Evolutionary conservation across 2,888 invertebrate species (phyloP).

Genomic region (Metalampra italica): DNA sequence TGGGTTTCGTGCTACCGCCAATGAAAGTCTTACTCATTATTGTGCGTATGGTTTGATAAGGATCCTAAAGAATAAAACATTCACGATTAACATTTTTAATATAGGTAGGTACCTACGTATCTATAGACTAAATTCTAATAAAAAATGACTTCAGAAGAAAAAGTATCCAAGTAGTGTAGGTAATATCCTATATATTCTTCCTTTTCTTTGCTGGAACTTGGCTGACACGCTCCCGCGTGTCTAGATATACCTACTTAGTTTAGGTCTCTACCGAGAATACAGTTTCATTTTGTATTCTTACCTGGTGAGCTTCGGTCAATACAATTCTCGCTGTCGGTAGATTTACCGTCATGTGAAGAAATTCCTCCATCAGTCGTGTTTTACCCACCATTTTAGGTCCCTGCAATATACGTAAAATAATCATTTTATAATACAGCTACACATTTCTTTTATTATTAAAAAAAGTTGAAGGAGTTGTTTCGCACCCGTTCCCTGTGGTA

Average conservation of each 20-base stretch:
- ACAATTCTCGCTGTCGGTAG: conserved; percentile 31
- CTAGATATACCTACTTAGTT: too few relatives aligned
- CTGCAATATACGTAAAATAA: conserved; percentile 39
- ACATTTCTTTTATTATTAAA: too few relatives aligned
- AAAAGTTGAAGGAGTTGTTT: too few relatives aligned
- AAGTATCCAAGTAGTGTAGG: too few relatives aligned
- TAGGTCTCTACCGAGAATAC: too few relatives aligned
- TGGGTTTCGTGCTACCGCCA: conserved; percentile 15
- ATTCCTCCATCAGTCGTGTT: conserved; percentile 79
- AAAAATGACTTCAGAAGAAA: too few relatives aligned
- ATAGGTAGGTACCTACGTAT: neutral
- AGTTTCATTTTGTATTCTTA: conserved; percentile 13
- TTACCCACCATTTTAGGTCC: conserved; percentile 80
- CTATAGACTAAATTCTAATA: too few relatives aligned
- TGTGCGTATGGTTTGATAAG: conserved; percentile 33
- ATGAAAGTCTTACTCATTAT: conserved; percentile 29
- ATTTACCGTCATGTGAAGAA: conserved; percentile 60
- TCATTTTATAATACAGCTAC: too few relatives aligned
- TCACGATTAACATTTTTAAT: neutral
- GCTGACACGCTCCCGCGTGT: too few relatives aligned
- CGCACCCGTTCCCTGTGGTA: too few relatives aligned
- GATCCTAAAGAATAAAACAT: conserved; percentile 23
- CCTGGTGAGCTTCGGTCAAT: conserved; percentile 30
- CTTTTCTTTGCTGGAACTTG: too few relatives aligned
- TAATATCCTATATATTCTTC: too few relatives aligned